Conservation (phyloP, 2,797 vertebrate genomes). For the Oryzias sinensis region DNA sequence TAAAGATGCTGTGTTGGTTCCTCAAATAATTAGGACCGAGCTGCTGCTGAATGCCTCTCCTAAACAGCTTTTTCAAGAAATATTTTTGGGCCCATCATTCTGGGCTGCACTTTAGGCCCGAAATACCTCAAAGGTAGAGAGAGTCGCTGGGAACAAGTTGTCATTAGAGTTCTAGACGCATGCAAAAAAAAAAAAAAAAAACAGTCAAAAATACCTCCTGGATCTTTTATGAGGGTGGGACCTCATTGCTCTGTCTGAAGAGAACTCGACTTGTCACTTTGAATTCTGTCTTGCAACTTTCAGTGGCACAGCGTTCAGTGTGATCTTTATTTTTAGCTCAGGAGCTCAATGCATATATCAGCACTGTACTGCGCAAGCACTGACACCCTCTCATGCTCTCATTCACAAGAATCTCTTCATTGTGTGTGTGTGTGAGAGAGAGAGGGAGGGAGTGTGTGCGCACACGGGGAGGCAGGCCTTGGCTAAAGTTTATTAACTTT, state of each 20-base stretch:
- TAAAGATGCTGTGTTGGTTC: background rate
- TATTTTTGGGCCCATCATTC: slow-evolving; percentile 35
- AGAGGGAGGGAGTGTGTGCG: slow-evolving; percentile 33
- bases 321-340: slow-evolving; percentile 80
- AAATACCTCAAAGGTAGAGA: slow-evolving; percentile 29
- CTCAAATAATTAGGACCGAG: background rate
- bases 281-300: slow-evolving; percentile 76
- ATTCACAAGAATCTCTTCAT: slow-evolving; percentile 82
- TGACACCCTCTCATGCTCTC: slow-evolving; percentile 76
- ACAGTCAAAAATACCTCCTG: slow-evolving; percentile 36
- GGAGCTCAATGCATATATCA: slow-evolving; percentile 78
- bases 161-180: slow-evolving; percentile 44
- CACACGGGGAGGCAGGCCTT: slow-evolving; percentile 74
- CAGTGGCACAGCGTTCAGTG: slow-evolving; percentile 67
- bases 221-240: slow-evolving; percentile 62
- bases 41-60: slow-evolving; percentile 13
- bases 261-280: slow-evolving; percentile 74
- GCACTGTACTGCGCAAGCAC: slow-evolving; percentile 74
- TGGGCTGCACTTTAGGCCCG: slow-evolving; percentile 42
- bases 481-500: slow-evolving; percentile 85
- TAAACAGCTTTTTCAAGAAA: slow-evolving; percentile 18
- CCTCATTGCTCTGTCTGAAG: slow-evolving; percentile 63
- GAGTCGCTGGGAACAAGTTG: slow-evolving; percentile 40
- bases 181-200: slow-evolving; percentile 26
- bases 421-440: slow-evolving; percentile 53